These are phyloP conservation scores for Operophtera brumata DNA, from an alignment of 2,888 invertebrate species.

Conservation along the genomic window DNA sequence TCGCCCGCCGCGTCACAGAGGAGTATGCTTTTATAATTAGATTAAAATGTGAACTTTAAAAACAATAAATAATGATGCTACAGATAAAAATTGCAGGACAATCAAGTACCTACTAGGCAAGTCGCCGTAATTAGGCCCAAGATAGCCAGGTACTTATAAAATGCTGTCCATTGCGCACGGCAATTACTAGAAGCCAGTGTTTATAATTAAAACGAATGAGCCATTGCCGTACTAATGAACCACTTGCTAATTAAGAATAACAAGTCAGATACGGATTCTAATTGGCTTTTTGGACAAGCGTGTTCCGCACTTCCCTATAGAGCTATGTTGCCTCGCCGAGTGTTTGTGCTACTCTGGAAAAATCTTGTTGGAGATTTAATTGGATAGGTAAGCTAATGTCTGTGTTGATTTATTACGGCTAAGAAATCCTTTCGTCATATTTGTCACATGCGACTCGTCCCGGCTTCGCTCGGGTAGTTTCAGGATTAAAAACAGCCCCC, in stretches of 20 bases:
- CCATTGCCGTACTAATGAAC: slow-evolving; percentile 73
- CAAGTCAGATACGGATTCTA: slow-evolving; percentile 75
- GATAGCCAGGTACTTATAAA: slow-evolving; percentile 50
- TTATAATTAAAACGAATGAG: slow-evolving; percentile 79
- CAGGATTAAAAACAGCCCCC: no score
- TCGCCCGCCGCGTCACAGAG: no score
- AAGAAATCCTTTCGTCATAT: background rate
- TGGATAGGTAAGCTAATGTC: background rate
- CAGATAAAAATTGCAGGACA: background rate
- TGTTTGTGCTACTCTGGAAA: slow-evolving; percentile 4
- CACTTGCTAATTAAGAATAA: slow-evolving; percentile 78
- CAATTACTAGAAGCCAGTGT: slow-evolving; percentile 69
- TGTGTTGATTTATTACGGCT: background rate
- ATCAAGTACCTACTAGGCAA: background rate
- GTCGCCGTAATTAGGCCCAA: slow-evolving; percentile 7
- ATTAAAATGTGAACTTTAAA: no score
- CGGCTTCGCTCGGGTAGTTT: no score
- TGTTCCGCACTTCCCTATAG: slow-evolving; percentile 33
- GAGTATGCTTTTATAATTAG: no score
- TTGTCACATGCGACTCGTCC: background rate
- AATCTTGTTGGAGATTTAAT: slow-evolving; percentile 14
- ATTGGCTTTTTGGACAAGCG: slow-evolving; percentile 76
- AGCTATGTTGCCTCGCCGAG: background rate
- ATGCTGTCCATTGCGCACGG: slow-evolving; percentile 65
- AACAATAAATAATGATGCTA: background rate